Evolutionary conservation across 2,113 vertebrate genomes (phyloP), one percentile per base, ranked within the genome.

Genomic region (Perccottus glenii): DNA sequence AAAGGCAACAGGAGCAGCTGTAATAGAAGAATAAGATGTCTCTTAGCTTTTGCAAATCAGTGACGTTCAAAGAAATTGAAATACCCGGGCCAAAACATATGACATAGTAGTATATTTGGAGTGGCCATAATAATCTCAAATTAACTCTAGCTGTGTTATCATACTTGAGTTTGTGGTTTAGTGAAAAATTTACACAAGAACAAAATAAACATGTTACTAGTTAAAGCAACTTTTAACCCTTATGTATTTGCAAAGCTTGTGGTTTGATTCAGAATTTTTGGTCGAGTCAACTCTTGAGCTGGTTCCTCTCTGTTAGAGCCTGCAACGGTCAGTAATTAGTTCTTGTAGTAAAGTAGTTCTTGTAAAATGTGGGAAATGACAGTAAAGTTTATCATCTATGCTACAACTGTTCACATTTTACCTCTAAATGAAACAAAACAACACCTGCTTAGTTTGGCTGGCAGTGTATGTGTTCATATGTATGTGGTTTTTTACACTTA

Each of bases 1-100:
- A 80, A 77, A 77, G 49, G 32, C 67, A 69, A 58, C 64, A 51
- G 70, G 73, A 81, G 70, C 58, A 65, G 19, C 77, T 81, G 66
- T 78, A 71, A 42, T 65, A 73, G 49, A 75, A 57, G 67, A 88
- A 67, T 87, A 49, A 87, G 78, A 87, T 68, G 78, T 91, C 84
- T 85, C 81, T 76, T 71, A 56, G 88, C 77, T 89, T 73, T 86
- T 85, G 87, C 89, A 89, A 87, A 88, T 85, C 75, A 82, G 64
- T 75, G 78, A 72, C 77, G 89, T 79, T 67, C 49, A 7, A 51
- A 76, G 66, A 89, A 91, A 89, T 85, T 59, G 72, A 87, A 87
- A 88, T 83, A 83, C 84, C 78, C 48, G 38, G 69, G 38, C 60
- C 14, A 49, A 70, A 64, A 55, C 67, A 36, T 70, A 66, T 65